Evolutionary conservation across 2,797 vertebrate species (phyloP).

Genomic region (Heliangelus exortis): DNA sequence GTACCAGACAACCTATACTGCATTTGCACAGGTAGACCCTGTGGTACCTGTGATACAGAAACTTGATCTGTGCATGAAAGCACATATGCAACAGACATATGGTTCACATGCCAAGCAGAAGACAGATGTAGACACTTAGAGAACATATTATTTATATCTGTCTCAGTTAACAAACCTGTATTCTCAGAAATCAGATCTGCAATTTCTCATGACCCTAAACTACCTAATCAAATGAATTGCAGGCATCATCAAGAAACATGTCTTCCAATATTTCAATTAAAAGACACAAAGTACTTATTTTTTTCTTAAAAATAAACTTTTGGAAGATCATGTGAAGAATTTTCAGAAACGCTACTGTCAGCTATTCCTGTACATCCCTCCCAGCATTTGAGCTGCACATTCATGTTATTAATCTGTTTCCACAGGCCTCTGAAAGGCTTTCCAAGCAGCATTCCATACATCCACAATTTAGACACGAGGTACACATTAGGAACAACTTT

Average conservation of each 20-base stretch:
- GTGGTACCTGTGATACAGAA: background rate
- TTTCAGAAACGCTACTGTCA: background rate
- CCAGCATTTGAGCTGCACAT: background rate
- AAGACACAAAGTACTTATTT: background rate
- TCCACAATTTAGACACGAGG: background rate
- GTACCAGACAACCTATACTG: background rate
- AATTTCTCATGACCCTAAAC: background rate
- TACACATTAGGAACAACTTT: background rate
- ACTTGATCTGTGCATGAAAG: background rate
- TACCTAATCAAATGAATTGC: background rate
- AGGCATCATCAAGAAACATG: background rate
- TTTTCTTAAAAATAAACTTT: background rate
- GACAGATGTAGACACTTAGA: background rate
- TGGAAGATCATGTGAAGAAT: background rate
- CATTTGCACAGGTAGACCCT: background rate
- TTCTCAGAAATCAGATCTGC: background rate
- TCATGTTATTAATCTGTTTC: background rate
- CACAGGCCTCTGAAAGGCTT: background rate
- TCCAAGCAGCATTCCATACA: background rate
- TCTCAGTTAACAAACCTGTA: background rate
- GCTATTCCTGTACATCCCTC: background rate
- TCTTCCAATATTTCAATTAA: background rate
- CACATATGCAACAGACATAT: accelerated
- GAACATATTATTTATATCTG: background rate
- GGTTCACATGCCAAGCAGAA: background rate